Evolutionary conservation across 1,140 invertebrate genomes (phyloP).

Genomic region (Dolichoris vasculosae): DNA sequence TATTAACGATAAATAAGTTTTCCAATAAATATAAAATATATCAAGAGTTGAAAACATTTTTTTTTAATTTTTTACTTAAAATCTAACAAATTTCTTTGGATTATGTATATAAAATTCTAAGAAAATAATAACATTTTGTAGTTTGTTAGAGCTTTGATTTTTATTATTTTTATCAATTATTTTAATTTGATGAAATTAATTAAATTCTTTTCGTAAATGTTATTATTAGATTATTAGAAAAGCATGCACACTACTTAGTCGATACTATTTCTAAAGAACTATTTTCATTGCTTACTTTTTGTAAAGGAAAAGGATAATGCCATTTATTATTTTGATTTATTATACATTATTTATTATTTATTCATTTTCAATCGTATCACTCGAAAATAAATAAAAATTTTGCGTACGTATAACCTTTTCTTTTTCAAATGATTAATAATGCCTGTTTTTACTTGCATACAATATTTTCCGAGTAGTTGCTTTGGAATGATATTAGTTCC

Average conservation of each 20-base stretch:
- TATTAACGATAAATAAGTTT: neutral
- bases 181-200: neutral
- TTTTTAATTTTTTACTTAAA: too few relatives aligned
- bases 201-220: neutral
- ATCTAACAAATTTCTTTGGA: neutral
- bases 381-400: neutral
- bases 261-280: neutral
- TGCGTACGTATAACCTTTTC: neutral
- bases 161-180: neutral
- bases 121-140: neutral
- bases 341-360: neutral
- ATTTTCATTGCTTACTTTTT: slow-evolving; percentile 28
- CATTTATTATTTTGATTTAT: too few relatives aligned
- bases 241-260: slow-evolving; percentile 5
- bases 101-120: neutral
- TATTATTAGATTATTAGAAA: neutral
- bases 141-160: neutral
- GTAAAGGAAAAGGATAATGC: slow-evolving; percentile 9
- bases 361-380: neutral
- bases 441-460: neutral
- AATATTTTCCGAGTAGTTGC: slow-evolving; percentile 12
- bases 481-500: neutral
- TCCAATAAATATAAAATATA: too few relatives aligned
- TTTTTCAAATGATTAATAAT: slow-evolving; percentile 6
- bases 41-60: too few relatives aligned